These are phyloP conservation scores for Aphis craccivora DNA, from an alignment of 1,140 invertebrate species.

Conservation along the genomic window DNA sequence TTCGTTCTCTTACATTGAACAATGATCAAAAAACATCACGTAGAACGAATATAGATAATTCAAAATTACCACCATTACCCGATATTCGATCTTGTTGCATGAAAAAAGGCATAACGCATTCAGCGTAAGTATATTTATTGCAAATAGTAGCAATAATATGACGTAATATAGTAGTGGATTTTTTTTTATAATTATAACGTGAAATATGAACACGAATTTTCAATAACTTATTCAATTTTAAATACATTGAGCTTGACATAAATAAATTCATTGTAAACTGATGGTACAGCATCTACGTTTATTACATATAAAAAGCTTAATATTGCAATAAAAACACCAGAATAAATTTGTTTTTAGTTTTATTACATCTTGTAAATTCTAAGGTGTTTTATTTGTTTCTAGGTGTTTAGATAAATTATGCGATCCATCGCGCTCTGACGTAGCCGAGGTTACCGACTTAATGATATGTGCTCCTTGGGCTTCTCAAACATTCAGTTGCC, in stretches of 20 bases:
- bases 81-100: constrained; percentile 78
- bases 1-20: constrained; percentile 74
- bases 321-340: not conserved
- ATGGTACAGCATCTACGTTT: too few relatives aligned
- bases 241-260: not conserved
- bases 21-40: constrained; percentile 68
- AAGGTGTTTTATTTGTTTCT: constrained; percentile 54
- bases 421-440: constrained; percentile 73
- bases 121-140: constrained; percentile 64
- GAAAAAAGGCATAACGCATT: constrained; percentile 75
- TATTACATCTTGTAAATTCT: not conserved
- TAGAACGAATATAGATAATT: constrained; percentile 65
- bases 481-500: constrained; percentile 77
- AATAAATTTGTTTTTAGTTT: not conserved
- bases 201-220: not conserved
- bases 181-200: not conserved
- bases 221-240: not conserved
- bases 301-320: not conserved
- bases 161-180: not conserved
- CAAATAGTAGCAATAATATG: not conserved
- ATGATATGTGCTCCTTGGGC: constrained; percentile 89
- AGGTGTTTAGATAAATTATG: constrained; percentile 80
- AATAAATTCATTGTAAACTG: not conserved
- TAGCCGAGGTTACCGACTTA: constrained; percentile 73
- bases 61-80: constrained; percentile 71